Evolutionary conservation across 2,888 invertebrate species (phyloP).

Genomic region (Sminthurides aquaticus): DNA sequence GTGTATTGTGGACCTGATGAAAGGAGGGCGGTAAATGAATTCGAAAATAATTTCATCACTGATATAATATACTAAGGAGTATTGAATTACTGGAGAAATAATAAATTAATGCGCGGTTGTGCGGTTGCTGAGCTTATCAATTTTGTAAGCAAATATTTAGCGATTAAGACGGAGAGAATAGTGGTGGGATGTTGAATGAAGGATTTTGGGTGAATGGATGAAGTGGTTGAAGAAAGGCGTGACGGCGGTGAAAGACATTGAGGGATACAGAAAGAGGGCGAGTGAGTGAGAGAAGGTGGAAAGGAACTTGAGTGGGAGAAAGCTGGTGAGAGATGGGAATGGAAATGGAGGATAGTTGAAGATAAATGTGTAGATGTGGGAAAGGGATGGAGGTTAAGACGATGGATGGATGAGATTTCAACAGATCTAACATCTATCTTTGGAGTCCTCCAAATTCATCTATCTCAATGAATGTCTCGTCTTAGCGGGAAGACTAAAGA

Average conservation of each 20-base stretch:
- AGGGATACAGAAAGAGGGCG: not conserved
- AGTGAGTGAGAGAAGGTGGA: not conserved
- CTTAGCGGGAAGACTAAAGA: not conserved
- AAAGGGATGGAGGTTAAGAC: not conserved
- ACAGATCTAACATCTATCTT: conserved; percentile 3
- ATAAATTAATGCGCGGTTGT: not conserved
- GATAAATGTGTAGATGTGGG: too few relatives aligned
- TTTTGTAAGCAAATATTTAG: conserved; percentile 1
- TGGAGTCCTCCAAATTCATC: conserved; percentile 1
- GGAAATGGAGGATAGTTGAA: too few relatives aligned
- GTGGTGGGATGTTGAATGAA: too few relatives aligned
- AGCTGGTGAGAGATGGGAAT: too few relatives aligned
- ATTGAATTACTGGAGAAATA: not conserved
- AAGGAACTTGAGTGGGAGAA: too few relatives aligned
- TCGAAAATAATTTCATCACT: not conserved
- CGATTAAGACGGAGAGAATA: too few relatives aligned
- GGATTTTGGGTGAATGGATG: not conserved
- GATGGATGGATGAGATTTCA: conserved; percentile 10
- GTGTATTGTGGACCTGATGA: not conserved
- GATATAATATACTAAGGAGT: not conserved
- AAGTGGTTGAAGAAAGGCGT: not conserved
- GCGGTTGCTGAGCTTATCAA: not conserved
- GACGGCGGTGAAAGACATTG: not conserved
- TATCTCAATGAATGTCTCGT: conserved; percentile 7
- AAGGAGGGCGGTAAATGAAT: too few relatives aligned